Conservation (phyloP, 2,113 vertebrate genomes). For the Gymnobelideus leadbeateri region DNA sequence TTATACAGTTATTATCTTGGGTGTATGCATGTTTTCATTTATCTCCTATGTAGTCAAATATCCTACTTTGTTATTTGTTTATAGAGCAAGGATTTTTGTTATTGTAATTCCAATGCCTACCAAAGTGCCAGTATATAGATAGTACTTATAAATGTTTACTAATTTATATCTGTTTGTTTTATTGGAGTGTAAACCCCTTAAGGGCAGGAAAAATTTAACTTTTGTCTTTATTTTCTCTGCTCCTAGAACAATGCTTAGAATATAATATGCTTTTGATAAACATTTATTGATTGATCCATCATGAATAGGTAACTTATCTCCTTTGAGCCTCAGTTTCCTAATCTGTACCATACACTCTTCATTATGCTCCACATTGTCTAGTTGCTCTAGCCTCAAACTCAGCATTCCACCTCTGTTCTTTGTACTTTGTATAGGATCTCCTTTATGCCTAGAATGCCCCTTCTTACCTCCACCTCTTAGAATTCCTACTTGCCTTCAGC, state of each 20-base stretch:
- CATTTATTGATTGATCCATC: neutral
- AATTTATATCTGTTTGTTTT: neutral
- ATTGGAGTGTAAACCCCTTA: neutral
- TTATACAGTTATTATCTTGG: neutral
- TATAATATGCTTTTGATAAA: neutral
- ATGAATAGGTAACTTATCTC: neutral
- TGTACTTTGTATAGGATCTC: neutral
- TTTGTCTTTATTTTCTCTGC: neutral
- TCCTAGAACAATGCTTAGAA: neutral
- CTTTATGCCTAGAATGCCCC: neutral
- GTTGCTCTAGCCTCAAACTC: neutral
- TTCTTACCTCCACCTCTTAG: neutral
- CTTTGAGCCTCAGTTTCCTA: neutral
- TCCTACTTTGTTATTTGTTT: neutral
- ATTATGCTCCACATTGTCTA: neutral
- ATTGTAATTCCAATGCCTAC: neutral
- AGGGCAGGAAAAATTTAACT: neutral
- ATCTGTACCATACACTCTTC: neutral
- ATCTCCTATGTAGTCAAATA: conserved; percentile 11
- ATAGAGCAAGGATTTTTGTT: neutral
- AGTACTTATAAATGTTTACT: neutral
- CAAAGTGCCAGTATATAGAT: neutral
- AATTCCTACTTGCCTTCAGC: neutral
- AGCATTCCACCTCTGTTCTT: neutral
- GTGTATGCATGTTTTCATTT: neutral